phyloP scores from a whole-genome alignment of 2,797 vertebrate genomes.

The Sylvilagus floridanus region DNA sequence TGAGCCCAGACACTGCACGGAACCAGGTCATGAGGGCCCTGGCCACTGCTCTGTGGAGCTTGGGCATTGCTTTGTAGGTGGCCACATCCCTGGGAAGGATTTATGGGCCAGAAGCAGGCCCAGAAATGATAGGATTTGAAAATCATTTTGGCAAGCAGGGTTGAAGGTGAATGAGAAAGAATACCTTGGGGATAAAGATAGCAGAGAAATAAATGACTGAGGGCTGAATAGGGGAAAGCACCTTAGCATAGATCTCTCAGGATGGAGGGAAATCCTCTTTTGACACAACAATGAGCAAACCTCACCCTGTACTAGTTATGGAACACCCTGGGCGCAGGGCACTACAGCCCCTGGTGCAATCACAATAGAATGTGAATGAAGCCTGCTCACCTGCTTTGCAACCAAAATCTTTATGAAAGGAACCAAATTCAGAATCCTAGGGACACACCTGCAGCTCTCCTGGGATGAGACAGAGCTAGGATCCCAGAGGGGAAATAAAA shows the following conservation, averaged over 20 bases:
- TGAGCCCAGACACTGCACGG: background rate
- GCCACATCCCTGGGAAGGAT: background rate
- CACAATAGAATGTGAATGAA: background rate
- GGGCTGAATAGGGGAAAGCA: background rate
- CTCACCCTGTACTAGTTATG: background rate
- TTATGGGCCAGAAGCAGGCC: background rate
- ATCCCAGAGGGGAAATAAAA: background rate
- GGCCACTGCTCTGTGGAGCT: background rate
- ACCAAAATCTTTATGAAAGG: background rate
- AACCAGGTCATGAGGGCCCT: background rate
- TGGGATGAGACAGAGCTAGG: background rate
- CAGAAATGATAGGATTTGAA: background rate
- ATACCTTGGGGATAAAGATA: background rate
- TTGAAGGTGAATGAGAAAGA: background rate
- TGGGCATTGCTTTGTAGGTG: background rate
- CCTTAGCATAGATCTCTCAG: background rate
- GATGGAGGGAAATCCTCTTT: background rate
- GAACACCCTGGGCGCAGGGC: background rate
- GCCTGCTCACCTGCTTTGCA: background rate
- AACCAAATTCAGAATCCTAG: background rate
- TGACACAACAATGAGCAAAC: background rate
- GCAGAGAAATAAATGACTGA: background rate
- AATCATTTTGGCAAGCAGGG: background rate
- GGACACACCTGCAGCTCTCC: background rate
- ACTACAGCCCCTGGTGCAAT: background rate